These are phyloP conservation scores for Seriola aureovittata DNA, from an alignment of 2,113 vertebrate genomes.

Conservation along the genomic window DNA sequence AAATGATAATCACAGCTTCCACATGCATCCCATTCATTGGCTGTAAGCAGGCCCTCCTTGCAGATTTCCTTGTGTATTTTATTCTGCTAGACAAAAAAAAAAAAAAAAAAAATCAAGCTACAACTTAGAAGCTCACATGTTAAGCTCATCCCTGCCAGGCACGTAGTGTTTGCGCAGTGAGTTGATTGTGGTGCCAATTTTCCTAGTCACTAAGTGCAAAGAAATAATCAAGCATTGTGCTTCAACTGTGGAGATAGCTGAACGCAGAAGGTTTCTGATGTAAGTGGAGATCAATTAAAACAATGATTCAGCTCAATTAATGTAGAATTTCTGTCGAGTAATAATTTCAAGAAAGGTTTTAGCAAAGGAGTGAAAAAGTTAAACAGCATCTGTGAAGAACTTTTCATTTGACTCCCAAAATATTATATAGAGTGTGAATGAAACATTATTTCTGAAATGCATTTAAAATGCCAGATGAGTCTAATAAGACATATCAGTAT, in stretches of 20 bases:
- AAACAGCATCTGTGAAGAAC: neutral
- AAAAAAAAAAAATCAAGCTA: conserved; percentile 28
- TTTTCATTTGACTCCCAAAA: neutral
- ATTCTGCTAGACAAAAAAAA: neutral
- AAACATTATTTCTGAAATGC: neutral
- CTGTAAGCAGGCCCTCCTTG: conserved; percentile 20
- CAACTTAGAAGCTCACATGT: conserved; percentile 15
- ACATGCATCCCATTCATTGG: conserved; percentile 58
- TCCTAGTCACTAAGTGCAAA: conserved; percentile 22
- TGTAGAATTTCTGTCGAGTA: neutral
- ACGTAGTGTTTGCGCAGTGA: conserved; percentile 29
- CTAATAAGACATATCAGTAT: neutral
- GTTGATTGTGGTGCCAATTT: neutral
- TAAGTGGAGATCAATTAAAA: conserved; percentile 28
- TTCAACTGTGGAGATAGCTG: conserved; percentile 24
- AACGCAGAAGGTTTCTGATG: conserved; percentile 64
- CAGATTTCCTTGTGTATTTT: neutral
- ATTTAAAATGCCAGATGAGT: neutral
- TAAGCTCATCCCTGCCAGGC: conserved; percentile 37
- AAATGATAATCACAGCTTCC: conserved; percentile 39
- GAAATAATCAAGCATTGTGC: conserved; percentile 50
- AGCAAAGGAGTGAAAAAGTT: neutral
- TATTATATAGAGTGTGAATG: neutral
- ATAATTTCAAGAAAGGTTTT: neutral
- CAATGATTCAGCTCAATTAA: neutral